A percentile compares a stretch with the other conserved stretches of the same genome.
These are phyloP conservation scores for Lomographa bimaculata DNA, from an alignment of 2,888 invertebrate genomes.

Conservation along the genomic window DNA sequence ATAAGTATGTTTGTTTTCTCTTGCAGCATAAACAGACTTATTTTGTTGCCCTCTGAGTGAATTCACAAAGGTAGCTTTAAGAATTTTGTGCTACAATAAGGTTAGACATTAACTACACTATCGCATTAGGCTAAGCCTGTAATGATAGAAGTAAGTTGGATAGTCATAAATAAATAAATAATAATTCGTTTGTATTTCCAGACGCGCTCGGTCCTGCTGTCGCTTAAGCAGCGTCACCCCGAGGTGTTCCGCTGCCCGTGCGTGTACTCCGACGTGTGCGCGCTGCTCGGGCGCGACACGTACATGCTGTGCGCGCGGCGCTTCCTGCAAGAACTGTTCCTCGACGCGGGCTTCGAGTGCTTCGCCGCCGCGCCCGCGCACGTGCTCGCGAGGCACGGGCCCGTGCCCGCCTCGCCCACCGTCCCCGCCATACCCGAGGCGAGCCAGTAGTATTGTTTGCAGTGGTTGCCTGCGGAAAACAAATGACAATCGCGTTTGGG, in stretches of 20 bases:
- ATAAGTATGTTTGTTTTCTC: too few species aligned
- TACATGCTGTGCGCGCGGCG: slow-evolving; percentile 93
- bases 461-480: too few species aligned
- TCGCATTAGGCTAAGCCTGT: too few species aligned
- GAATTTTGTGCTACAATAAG: too few species aligned
- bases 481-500: too few species aligned
- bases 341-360: slow-evolving; percentile 90
- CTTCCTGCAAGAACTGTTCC: slow-evolving; percentile 96
- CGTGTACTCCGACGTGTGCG: slow-evolving; percentile 95
- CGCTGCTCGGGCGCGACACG: slow-evolving; percentile 89
- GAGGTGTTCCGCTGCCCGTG: slow-evolving; percentile 92
- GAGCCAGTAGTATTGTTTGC: slow-evolving; percentile 19
- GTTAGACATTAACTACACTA: too few species aligned
- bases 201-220: slow-evolving; percentile 91
- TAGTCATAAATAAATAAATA: too few species aligned
- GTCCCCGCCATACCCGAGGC: slow-evolving; percentile 16
- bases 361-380: slow-evolving; percentile 79
- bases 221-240: slow-evolving; percentile 88
- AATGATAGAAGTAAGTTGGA: too few species aligned
- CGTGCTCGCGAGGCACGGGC: slow-evolving; percentile 63
- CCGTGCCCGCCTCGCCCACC: slow-evolving; percentile 22
- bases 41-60: too few species aligned
- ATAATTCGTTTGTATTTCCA: too few species aligned
- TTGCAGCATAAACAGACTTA: too few species aligned
- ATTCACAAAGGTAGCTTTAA: too few species aligned